These are phyloP conservation scores for Theonella swinhoei DNA, from an alignment of 37 sponge, comb jelly and placozoan species.

Conservation along the genomic window DNA sequence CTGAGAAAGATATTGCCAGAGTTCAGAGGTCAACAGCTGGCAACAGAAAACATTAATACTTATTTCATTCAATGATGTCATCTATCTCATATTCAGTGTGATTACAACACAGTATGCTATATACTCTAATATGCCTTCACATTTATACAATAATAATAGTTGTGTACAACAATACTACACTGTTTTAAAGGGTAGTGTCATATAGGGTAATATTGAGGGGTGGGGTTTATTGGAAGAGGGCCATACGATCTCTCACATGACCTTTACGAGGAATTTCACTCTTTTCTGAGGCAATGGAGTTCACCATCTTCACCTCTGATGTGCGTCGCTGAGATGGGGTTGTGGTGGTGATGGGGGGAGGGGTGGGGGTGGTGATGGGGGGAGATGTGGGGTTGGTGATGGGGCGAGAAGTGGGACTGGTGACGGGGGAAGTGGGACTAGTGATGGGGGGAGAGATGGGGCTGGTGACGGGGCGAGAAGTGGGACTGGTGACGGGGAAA, in stretches of 20 bases:
- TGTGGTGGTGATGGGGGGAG: background rate
- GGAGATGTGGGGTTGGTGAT: background rate
- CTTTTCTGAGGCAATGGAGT: background rate
- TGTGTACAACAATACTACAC: too few species aligned
- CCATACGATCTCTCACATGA: conserved; percentile 26
- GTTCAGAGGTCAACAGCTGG: too few species aligned
- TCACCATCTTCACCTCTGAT: background rate
- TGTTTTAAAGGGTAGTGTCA: too few species aligned
- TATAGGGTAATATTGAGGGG: too few species aligned
- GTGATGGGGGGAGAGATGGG: background rate
- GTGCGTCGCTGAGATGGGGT: background rate
- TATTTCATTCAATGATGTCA: background rate
- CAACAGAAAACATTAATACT: background rate
- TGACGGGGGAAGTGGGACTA: background rate
- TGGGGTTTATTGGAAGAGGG: conserved; percentile 52
- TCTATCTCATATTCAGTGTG: background rate
- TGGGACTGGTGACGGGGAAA: background rate
- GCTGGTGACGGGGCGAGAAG: background rate
- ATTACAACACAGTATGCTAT: too few species aligned
- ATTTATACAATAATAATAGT: too few species aligned
- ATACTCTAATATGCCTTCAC: too few species aligned
- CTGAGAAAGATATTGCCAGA: conserved; percentile 6
- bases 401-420: background rate
- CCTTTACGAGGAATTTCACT: conserved; percentile 13
- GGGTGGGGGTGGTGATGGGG: background rate